Evolutionary conservation across 1,140 invertebrate genomes (phyloP).

Genomic region (Pseudomyrmex flavicornis): DNA sequence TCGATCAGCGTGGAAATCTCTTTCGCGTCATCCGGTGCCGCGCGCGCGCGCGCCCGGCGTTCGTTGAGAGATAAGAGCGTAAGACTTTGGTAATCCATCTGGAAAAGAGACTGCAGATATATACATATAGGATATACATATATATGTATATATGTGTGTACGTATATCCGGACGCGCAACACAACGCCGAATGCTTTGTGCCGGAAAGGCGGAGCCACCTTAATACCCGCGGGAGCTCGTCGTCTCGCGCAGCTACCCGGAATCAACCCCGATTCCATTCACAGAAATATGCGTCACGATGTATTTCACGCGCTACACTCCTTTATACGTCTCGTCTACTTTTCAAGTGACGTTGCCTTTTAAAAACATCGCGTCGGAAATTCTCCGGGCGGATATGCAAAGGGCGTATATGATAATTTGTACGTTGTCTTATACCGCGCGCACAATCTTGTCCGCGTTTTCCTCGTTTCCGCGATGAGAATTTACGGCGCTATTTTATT

Average conservation of each 20-base stretch:
- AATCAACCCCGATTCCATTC: constrained; percentile 50
- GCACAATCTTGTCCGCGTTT: constrained; percentile 36
- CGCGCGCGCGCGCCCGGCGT: neutral
- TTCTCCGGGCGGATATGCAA: constrained; percentile 18
- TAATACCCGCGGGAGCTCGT: constrained; percentile 41
- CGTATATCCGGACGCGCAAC: constrained; percentile 9
- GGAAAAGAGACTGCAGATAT: constrained; percentile 52
- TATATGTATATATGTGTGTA: neutral
- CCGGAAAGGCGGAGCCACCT: constrained; percentile 15
- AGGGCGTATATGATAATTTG: constrained; percentile 53
- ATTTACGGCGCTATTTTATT: constrained; percentile 43
- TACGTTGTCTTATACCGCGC: constrained; percentile 37
- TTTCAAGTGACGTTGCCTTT: constrained; percentile 18
- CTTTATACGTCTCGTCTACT: neutral
- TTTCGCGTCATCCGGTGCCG: constrained; percentile 25
- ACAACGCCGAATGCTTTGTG: constrained; percentile 38
- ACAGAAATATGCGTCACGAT: constrained; percentile 53
- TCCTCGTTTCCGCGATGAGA: constrained; percentile 28
- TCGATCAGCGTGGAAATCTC: constrained; percentile 60
- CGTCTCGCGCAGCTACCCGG: constrained; percentile 39
- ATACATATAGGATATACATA: neutral
- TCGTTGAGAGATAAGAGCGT: constrained; percentile 61
- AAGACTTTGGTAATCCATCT: constrained; percentile 61
- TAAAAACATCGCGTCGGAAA: neutral
- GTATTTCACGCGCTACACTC: constrained; percentile 13